phyloP scores from a whole-genome alignment of 2,113 vertebrate genomes.

The Cottus gobio region DNA sequence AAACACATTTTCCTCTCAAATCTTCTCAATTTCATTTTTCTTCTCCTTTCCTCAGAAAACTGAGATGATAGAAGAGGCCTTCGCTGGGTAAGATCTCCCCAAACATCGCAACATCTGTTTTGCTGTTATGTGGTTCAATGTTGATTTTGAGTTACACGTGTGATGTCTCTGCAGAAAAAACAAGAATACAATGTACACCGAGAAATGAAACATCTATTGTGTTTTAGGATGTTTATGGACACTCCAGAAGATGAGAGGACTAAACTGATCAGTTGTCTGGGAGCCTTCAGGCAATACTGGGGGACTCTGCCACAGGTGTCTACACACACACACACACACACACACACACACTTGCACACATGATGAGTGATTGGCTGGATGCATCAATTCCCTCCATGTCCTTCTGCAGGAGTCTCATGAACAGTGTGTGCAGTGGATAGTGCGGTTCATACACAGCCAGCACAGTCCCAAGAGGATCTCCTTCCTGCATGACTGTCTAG shows the following conservation, averaged over 20 bases:
- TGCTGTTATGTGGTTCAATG: background rate
- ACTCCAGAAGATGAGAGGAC: constrained; percentile 96
- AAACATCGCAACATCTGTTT: background rate
- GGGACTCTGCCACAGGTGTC: constrained; percentile 92
- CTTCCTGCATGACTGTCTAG: constrained; percentile 97
- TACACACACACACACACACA: background rate
- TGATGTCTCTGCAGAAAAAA: background rate
- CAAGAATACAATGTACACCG: background rate
- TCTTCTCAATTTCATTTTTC: constrained; percentile 1
- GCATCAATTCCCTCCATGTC: background rate
- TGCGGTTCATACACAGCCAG: constrained; percentile 95
- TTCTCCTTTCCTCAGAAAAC: constrained; percentile 87
- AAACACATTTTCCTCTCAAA: background rate
- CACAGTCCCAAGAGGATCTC: constrained; percentile 98
- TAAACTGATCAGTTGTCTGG: constrained; percentile 94
- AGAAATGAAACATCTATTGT: constrained; percentile 1
- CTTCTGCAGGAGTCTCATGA: constrained; percentile 93
- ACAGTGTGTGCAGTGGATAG: constrained; percentile 97
- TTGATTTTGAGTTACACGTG: background rate
- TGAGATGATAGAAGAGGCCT: constrained; percentile 97
- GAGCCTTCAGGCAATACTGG: constrained; percentile 96
- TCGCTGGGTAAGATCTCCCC: constrained; percentile 90
- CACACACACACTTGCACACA: background rate
- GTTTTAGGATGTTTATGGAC: constrained; percentile 96
- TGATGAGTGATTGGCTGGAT: background rate